These are phyloP conservation scores for Dendrocopos noguchii DNA, from an alignment of 2,113 vertebrate genomes.

Conservation along the genomic window DNA sequence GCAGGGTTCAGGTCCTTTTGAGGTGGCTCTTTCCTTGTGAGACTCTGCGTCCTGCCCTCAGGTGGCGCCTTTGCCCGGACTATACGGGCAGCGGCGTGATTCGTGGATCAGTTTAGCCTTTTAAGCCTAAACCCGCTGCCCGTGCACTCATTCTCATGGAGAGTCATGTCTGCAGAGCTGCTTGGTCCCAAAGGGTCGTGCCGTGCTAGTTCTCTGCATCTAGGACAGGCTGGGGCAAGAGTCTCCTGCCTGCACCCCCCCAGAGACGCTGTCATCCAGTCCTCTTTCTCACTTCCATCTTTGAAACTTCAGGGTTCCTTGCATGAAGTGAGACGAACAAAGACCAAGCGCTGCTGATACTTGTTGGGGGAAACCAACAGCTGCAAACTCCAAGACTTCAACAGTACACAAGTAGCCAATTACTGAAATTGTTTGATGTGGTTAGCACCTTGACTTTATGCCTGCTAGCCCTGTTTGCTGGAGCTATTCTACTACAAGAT, in stretches of 20 bases:
- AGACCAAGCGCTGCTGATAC: rapidly evolving
- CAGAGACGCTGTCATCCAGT: not conserved
- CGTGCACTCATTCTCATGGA: rapidly evolving
- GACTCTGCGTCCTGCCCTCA: not conserved
- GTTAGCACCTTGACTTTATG: not conserved
- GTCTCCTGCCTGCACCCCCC: not conserved
- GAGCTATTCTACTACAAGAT: not conserved
- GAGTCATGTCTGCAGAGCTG: not conserved
- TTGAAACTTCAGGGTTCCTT: not conserved
- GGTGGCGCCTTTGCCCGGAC: not conserved
- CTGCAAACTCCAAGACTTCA: not conserved
- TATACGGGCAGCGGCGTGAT: not conserved
- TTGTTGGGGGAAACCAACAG: not conserved
- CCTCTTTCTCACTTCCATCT: not conserved
- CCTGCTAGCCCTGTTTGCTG: not conserved
- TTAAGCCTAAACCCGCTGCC: rapidly evolving
- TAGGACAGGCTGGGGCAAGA: not conserved
- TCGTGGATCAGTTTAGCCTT: not conserved
- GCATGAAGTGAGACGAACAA: not conserved
- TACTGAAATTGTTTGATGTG: not conserved
- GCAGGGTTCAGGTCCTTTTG: not conserved
- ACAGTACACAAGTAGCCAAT: not conserved
- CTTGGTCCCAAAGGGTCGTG: not conserved
- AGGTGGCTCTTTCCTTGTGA: no score
- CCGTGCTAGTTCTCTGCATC: rapidly evolving